Percentiles rank a stretch among this genome's conserved stretches.
These are phyloP conservation scores for Drosophila tropicalis DNA, from an alignment of 1,140 invertebrate species.

Conservation along the genomic window DNA sequence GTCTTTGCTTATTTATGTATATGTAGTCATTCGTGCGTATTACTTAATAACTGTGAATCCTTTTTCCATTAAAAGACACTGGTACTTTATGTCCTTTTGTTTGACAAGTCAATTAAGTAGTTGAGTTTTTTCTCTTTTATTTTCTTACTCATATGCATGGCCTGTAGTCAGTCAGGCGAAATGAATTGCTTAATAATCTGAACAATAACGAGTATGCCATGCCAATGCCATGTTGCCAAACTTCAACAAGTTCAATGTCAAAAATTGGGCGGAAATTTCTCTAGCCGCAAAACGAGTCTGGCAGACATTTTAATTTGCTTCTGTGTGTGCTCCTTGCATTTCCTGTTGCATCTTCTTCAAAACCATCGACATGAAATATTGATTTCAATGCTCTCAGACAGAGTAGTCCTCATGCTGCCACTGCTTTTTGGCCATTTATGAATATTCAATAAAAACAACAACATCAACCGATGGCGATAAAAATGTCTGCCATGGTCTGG, in stretches of 20 bases:
- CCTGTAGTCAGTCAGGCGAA: conserved; percentile 45
- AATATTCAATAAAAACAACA: conserved; percentile 82
- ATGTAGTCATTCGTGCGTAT: conserved; percentile 48
- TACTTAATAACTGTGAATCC: conserved; percentile 72
- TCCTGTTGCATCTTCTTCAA: conserved; percentile 65
- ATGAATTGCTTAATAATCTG: conserved; percentile 71
- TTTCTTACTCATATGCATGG: conserved; percentile 57
- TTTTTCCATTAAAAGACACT: conserved; percentile 46
- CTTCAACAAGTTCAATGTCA: conserved; percentile 42
- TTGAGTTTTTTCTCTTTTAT: conserved; percentile 45
- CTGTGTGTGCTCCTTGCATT: conserved; percentile 49
- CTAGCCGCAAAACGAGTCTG: conserved; percentile 32
- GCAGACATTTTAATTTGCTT: conserved; percentile 65
- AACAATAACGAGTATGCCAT: not conserved
- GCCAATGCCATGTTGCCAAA: conserved; percentile 35
- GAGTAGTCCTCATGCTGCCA: conserved; percentile 35
- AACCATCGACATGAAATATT: conserved; percentile 67
- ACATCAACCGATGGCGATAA: conserved; percentile 59
- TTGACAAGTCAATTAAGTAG: conserved; percentile 79
- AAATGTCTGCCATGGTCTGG: conserved; percentile 60
- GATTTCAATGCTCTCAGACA: conserved; percentile 58
- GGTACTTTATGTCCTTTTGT: conserved; percentile 5
- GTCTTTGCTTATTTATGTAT: conserved; percentile 38
- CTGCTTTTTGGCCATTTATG: conserved; percentile 71
- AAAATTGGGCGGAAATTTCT: conserved; percentile 12